Percentiles rank a stretch among this genome's conserved stretches.
Evolutionary conservation across 2,888 invertebrate species (phyloP).

Genomic region (Cataglyphis livida): DNA sequence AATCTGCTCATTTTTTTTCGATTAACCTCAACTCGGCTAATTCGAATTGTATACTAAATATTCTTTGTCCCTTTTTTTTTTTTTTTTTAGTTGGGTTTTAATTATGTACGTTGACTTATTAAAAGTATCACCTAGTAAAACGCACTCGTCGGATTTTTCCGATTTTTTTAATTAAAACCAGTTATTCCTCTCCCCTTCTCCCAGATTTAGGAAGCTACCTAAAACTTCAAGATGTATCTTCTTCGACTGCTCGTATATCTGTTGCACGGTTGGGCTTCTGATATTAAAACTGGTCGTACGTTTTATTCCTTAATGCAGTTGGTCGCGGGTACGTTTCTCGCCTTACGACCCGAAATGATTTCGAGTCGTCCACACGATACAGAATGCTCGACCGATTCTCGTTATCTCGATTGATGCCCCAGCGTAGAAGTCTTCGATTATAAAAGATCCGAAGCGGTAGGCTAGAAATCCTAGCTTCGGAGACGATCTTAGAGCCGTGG

Average conservation of each 20-base stretch:
- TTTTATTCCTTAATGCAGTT: slow-evolving; percentile 54
- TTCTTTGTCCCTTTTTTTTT: neutral
- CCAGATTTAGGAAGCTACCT: slow-evolving; percentile 12
- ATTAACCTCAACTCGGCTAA: slow-evolving; percentile 1
- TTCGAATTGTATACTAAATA: neutral
- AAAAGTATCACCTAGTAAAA: neutral
- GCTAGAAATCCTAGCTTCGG: slow-evolving; percentile 59
- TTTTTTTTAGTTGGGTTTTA: neutral
- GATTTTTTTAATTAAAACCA: slow-evolving; percentile 36
- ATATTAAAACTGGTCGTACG: slow-evolving; percentile 58
- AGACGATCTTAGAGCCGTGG: slow-evolving; percentile 50
- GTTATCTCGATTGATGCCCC: slow-evolving; percentile 67
- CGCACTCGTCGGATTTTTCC: slow-evolving; percentile 3
- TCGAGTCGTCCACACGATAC: slow-evolving; percentile 44
- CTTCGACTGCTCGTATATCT: slow-evolving; percentile 34
- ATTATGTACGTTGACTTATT: neutral
- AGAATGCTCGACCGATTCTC: slow-evolving; percentile 63
- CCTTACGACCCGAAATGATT: slow-evolving; percentile 63
- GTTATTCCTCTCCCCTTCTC: neutral
- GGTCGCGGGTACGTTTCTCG: slow-evolving; percentile 57
- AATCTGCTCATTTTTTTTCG: slow-evolving; percentile 24
- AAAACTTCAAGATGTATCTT: slow-evolving; percentile 17
- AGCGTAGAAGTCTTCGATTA: slow-evolving; percentile 58
- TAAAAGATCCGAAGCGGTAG: slow-evolving; percentile 50
- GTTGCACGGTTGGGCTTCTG: slow-evolving; percentile 16